Evolutionary conservation across 2,888 invertebrate genomes (phyloP).

Genomic region (Athalia circularis): DNA sequence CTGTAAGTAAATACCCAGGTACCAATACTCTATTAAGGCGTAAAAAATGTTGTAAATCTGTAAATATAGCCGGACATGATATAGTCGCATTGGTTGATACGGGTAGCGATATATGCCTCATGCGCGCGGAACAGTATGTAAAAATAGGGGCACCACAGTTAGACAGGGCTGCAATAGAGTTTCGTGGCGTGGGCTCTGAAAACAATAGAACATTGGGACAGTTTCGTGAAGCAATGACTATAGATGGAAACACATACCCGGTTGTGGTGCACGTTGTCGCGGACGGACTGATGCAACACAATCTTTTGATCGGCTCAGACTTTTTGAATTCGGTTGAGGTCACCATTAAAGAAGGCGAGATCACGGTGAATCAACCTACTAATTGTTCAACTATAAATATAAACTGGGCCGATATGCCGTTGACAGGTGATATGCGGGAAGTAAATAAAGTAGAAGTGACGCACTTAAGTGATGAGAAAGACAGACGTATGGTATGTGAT

Average conservation of each 20-base stretch:
- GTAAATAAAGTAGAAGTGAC: no score
- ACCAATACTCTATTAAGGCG: neutral
- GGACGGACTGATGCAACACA: constrained; percentile 40
- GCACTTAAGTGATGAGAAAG: constrained; percentile 5
- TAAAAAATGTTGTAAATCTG: neutral
- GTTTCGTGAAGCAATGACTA: constrained; percentile 9
- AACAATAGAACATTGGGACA: constrained; percentile 43
- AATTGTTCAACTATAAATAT: neutral
- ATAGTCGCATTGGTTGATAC: constrained; percentile 48
- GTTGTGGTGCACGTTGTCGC: constrained; percentile 48
- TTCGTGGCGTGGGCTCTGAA: constrained; percentile 49
- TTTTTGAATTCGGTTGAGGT: constrained; percentile 42
- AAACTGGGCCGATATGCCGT: no score
- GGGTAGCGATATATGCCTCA: constrained; percentile 44
- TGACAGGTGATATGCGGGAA: no score
- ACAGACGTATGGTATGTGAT: constrained; percentile 16
- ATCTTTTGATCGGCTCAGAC: constrained; percentile 47
- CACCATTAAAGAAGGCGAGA: constrained; percentile 9
- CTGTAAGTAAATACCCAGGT: no score
- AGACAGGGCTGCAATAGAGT: constrained; percentile 41
- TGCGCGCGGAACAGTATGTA: constrained; percentile 43
- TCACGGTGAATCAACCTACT: constrained; percentile 8
- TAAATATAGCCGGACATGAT: neutral
- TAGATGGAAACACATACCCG: constrained; percentile 44
- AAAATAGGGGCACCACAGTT: constrained; percentile 45